Evolutionary conservation across 2,113 vertebrate genomes (phyloP).

Genomic region (Actenoides lindsayi): DNA sequence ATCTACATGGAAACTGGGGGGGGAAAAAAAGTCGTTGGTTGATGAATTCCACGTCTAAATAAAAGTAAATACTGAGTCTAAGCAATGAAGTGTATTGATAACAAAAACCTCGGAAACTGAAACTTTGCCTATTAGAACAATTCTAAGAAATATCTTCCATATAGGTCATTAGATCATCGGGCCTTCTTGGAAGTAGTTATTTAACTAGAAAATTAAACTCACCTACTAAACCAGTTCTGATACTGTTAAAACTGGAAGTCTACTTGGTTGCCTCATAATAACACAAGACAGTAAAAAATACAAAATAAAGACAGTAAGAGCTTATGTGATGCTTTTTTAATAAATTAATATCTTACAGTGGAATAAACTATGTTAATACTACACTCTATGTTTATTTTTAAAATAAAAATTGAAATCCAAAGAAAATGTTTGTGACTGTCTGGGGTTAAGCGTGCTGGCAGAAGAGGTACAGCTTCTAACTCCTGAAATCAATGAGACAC

Average conservation of each 20-base stretch:
- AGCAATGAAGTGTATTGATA: background rate
- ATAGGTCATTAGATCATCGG: background rate
- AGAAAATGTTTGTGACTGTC: conserved; percentile 38
- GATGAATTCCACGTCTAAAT: background rate
- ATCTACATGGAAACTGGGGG: background rate
- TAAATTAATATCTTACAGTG: conserved; percentile 14
- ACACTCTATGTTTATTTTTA: conserved; percentile 26
- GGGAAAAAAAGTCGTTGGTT: background rate
- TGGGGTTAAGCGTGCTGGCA: background rate
- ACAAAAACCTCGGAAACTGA: background rate
- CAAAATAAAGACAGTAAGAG: background rate
- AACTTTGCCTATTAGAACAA: background rate
- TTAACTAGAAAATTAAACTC: background rate
- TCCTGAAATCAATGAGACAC: conserved; percentile 23
- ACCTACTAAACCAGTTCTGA: background rate
- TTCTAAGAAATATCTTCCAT: background rate
- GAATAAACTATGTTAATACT: conserved; percentile 31
- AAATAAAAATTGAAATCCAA: conserved; percentile 51
- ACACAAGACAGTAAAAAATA: background rate
- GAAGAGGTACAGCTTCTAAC: background rate
- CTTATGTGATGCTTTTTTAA: conserved; percentile 2
- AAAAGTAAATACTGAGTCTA: background rate
- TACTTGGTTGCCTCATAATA: background rate
- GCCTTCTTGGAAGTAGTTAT: background rate
- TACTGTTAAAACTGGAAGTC: background rate